Evolutionary conservation across 92 coral and sea anemone species (phyloP).

Genomic region (Bergia puertoricense): DNA sequence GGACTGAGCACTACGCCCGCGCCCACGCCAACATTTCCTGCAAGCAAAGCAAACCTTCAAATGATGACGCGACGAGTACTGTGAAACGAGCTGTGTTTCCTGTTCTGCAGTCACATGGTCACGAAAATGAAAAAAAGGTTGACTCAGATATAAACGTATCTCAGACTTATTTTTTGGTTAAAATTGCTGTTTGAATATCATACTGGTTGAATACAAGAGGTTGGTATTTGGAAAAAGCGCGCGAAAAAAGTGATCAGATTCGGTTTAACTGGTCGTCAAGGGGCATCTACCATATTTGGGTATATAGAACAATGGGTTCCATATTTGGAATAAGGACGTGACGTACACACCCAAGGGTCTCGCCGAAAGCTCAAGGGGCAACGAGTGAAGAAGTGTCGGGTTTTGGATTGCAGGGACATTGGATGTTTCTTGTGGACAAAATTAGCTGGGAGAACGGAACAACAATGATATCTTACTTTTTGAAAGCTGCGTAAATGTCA

Average conservation of each 20-base stretch:
- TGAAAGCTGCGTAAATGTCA: slow-evolving; percentile 28
- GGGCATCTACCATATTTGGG: slow-evolving; percentile 22
- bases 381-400: background rate
- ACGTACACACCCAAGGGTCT: slow-evolving; percentile 43
- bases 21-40: background rate
- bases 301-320: slow-evolving; percentile 11
- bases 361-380: slow-evolving; percentile 22
- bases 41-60: background rate
- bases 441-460: slow-evolving; percentile 20
- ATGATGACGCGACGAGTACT: background rate
- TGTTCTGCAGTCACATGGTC: background rate
- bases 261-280: slow-evolving; percentile 21
- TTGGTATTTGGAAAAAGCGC: slow-evolving; percentile 65
- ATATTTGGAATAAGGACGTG: slow-evolving; percentile 31
- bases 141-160: background rate
- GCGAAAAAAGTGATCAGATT: slow-evolving; percentile 60
- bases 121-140: background rate
- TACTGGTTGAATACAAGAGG: too few relatives aligned
- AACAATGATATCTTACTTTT: slow-evolving; percentile 16
- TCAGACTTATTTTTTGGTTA: too few relatives aligned
- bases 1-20: background rate
- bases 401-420: slow-evolving; percentile 16
- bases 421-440: background rate
- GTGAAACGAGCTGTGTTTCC: background rate
- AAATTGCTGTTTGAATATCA: too few relatives aligned